These are phyloP conservation scores for Apteryx mantelli DNA, from an alignment of 2,113 vertebrate genomes.

Conservation along the genomic window DNA sequence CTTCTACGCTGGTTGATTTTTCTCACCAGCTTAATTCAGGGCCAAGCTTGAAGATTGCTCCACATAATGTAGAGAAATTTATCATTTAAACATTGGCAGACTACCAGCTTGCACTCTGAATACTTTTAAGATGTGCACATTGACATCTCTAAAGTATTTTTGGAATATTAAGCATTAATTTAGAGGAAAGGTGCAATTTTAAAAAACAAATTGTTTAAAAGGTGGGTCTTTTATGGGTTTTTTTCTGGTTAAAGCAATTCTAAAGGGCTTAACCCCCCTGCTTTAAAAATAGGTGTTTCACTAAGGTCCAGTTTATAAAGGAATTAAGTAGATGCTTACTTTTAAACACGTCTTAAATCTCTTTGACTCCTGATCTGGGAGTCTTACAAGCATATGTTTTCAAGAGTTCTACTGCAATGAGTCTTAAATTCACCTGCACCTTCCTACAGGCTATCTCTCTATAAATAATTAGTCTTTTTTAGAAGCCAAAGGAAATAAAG, in stretches of 20 bases:
- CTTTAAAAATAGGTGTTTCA: neutral
- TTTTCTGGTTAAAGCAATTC: neutral
- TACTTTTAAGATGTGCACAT: neutral
- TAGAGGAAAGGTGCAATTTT: neutral
- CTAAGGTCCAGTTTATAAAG: neutral
- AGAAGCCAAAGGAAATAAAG: neutral
- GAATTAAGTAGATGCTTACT: neutral
- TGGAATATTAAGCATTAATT: neutral
- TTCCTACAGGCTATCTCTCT: neutral
- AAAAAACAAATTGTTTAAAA: neutral
- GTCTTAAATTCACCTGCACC: neutral
- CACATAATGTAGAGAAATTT: neutral
- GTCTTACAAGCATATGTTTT: neutral
- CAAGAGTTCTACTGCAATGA: neutral
- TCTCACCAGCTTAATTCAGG: neutral
- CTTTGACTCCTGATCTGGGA: neutral
- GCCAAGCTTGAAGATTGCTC: neutral
- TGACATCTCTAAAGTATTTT: neutral
- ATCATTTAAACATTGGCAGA: neutral
- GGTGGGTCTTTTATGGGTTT: neutral
- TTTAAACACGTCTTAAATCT: neutral
- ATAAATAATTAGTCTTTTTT: neutral
- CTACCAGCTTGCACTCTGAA: neutral
- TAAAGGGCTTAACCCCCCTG: fast-evolving
- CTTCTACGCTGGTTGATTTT: neutral